Evolutionary conservation across 2,888 invertebrate genomes (phyloP), one percentile per base, ranked within the genome.

Genomic region (Eupithecia tripunctaria): DNA sequence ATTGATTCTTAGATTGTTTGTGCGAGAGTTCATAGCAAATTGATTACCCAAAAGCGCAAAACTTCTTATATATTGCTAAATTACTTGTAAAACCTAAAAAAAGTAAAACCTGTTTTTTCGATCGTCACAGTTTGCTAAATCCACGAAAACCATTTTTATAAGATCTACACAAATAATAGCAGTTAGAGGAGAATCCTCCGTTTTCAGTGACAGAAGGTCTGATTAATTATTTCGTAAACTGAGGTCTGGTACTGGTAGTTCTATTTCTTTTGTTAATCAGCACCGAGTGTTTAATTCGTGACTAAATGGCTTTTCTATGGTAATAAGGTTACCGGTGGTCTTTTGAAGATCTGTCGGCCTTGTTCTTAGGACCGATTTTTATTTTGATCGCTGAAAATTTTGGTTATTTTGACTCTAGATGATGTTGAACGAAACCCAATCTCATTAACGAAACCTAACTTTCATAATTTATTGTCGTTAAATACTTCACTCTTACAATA

Each of bases 191-290:
- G 4, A 56, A 56, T 12, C 36, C 32, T 65, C 41, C 41, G 18
- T 65, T 43, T 51, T 32, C 67, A 51, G 51, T 67, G 51, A 67
- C 67, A 51, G 67, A 32, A 14, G 67, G 65, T 64, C 72, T 72
- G 75, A 75, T 72, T 75, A 72, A 70, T 70, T 72, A 75, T 75
- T 75, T 75, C 68, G 75, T 72, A 70, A 75, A 75, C 70, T 56
- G 67, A 67, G 47, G 36, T 36, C 21, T n/a, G 56, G 21, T 21
- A 10, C 21, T n/a, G 56, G 21, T 21, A 10, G 32, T 63, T 63
- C 62, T 51, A 21, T 51, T 51, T 15, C 62, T 70, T 63, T 29
- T 71, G 71, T 66, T 74, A 74, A 74, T 74, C 66, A 74, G 67
- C 43, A 67, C 27, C 21, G n/a, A 74, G 51, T 62, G 56, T 69